Base-by-base conservation (phyloP, 2,888 invertebrate species). In the Amiota mariae region DNA sequence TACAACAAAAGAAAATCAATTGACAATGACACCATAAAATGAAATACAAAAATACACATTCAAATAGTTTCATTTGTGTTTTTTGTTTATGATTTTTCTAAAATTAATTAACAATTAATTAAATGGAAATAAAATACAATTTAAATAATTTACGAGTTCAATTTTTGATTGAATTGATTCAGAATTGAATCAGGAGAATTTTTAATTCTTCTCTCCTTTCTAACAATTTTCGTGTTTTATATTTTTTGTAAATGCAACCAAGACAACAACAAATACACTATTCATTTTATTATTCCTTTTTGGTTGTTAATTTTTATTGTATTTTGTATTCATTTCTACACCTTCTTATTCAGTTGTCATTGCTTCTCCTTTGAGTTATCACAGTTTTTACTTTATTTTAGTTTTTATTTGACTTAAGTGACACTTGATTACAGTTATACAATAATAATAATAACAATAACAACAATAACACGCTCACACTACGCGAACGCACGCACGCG, bases 11-110 rank as follows among this genome's bases (percentile, higher is more conserved):
- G 18, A 36, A 56, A 71, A 71, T 64, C 18, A 46, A 56, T 54
- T 66, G 72, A 51, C 70, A 66, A 74, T 72, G 71, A 46, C 56
- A 46, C 67, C 36, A 36, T 20, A n/a, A 67, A 67, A 54, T 9
- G 15, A 54, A 36, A 36, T 15, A n/a, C 13, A 13, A 2, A 54
- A 54, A n/a, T n/a, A n/a, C n/a, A n/a, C n/a, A n/a, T 13, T 54
- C 54, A 66, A 66, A 66, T 18, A 49, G 10, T 63, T 63, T 57
- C 24, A 15, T 59, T 59, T 18, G 59, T 59, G 11, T 59, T 20
- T 59, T 54, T 63, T 24, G 24, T 24, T 24, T n/a, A n/a, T n/a
- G n/a, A 3, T 24, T 24, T 24, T 24, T 24, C 11, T 61, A 6
- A 11, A 61, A 61, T 61, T 9, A 59, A 18, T 8, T 6, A 59